These are phyloP conservation scores for Leuciscus waleckii DNA, from an alignment of 2,797 vertebrate genomes.

Conservation along the genomic window DNA sequence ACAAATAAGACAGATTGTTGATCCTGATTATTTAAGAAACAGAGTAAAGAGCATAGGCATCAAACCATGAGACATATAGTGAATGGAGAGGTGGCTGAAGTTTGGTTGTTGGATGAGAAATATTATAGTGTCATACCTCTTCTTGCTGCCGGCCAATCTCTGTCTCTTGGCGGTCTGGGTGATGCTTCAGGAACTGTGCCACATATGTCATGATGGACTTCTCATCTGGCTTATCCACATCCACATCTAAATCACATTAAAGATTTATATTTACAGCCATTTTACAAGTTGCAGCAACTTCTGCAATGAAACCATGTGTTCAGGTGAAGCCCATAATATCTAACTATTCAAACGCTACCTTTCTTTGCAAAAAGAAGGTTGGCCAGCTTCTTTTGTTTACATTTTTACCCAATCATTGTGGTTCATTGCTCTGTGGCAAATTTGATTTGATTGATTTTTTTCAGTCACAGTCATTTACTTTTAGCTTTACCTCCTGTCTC, in stretches of 20 bases:
- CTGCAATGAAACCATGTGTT: background rate
- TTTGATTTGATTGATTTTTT: slow-evolving; percentile 34
- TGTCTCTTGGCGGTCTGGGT: slow-evolving; percentile 80
- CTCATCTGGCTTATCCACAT: slow-evolving; percentile 98
- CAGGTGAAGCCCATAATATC: background rate
- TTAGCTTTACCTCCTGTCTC: background rate
- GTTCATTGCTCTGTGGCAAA: slow-evolving; percentile 22
- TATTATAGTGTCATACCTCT: slow-evolving; percentile 86
- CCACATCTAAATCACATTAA: slow-evolving; percentile 84
- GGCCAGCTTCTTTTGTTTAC: slow-evolving; percentile 24
- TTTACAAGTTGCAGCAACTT: background rate
- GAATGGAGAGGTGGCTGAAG: slow-evolving; percentile 32
- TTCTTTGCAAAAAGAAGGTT: background rate
- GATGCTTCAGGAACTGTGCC: slow-evolving; percentile 94
- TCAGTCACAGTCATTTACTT: slow-evolving; percentile 1
- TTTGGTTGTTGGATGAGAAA: slow-evolving; percentile 7
- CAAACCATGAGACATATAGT: slow-evolving; percentile 8
- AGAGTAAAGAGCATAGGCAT: background rate
- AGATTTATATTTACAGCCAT: background rate
- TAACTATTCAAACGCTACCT: background rate
- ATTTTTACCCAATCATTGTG: background rate
- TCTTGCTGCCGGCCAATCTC: slow-evolving; percentile 79
- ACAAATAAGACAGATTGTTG: slow-evolving; percentile 71
- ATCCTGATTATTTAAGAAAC: background rate
- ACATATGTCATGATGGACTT: slow-evolving; percentile 99